A percentile compares a stretch with the other conserved stretches of the same genome.
These are phyloP conservation scores for Sinonovacula constricta DNA, from an alignment of 1,140 invertebrate genomes.

Conservation along the genomic window DNA sequence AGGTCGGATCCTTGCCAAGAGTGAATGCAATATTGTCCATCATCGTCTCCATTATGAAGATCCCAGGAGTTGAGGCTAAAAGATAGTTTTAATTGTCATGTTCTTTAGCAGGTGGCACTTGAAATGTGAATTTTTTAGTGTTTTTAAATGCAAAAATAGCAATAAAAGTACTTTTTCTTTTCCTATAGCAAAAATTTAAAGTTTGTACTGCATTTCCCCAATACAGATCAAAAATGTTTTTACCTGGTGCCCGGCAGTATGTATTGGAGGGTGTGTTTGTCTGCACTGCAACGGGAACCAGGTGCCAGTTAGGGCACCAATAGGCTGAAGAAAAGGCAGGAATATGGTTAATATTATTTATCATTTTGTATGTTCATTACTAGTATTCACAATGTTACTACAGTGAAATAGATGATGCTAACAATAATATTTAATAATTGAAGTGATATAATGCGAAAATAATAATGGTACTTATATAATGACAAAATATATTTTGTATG, in stretches of 20 bases:
- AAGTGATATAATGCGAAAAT: too few species aligned
- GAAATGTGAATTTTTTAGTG: background rate
- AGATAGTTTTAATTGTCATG: too few species aligned
- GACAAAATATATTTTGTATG: too few species aligned
- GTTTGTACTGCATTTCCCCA: background rate
- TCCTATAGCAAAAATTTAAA: background rate
- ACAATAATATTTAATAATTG: too few species aligned
- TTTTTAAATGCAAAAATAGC: background rate
- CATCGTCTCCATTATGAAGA: constrained; percentile 84
- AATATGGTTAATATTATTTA: too few species aligned
- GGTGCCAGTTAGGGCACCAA: constrained; percentile 72
- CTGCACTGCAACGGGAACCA: constrained; percentile 63
- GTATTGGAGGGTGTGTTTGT: constrained; percentile 68
- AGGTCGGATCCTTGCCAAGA: constrained; percentile 84
- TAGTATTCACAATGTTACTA: too few species aligned
- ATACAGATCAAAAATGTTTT: background rate
- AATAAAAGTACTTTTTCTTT: too few species aligned
- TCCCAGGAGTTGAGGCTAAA: constrained; percentile 67
- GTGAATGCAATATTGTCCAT: constrained; percentile 89
- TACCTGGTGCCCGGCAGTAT: constrained; percentile 69
- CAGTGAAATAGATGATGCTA: too few species aligned
- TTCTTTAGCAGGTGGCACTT: too few species aligned
- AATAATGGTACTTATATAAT: too few species aligned
- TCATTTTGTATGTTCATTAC: too few species aligned
- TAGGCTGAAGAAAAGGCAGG: constrained; percentile 71